Percentiles rank a stretch among this genome's conserved stretches.
Conservation (phyloP, 2,888 invertebrate species). For the Aphodius granarius region DNA sequence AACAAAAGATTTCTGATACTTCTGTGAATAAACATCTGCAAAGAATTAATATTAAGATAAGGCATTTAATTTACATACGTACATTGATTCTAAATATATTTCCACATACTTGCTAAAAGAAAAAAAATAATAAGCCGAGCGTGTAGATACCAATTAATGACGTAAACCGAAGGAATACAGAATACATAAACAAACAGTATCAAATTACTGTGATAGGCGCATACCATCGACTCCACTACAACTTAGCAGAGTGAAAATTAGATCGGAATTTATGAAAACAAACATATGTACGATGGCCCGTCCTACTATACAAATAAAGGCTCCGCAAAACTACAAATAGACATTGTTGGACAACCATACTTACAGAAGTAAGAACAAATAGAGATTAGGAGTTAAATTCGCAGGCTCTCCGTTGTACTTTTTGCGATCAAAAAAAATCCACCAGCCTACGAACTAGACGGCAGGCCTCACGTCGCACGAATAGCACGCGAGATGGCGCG, state of each 20-base stretch:
- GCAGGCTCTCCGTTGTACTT: slow-evolving; percentile 14
- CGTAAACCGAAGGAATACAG: background rate
- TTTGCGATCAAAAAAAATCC: slow-evolving; percentile 26
- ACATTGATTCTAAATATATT: slow-evolving; percentile 1
- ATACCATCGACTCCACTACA: background rate
- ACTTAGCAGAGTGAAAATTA: slow-evolving; percentile 32
- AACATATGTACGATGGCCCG: slow-evolving; percentile 34
- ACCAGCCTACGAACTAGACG: slow-evolving; percentile 24
- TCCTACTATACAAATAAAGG: slow-evolving; percentile 21
- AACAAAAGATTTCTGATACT: slow-evolving; percentile 30
- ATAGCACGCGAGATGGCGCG: slow-evolving; percentile 44
- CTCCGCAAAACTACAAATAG: slow-evolving; percentile 20
- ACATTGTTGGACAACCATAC: slow-evolving; percentile 30
- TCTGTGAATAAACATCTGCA: slow-evolving; percentile 39
- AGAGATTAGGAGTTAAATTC: slow-evolving; percentile 10
- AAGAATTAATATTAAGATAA: slow-evolving; percentile 17
- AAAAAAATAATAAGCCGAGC: background rate
- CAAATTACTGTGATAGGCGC: slow-evolving; percentile 19
- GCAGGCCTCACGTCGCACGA: slow-evolving; percentile 31
- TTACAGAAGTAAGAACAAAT: slow-evolving; percentile 43
- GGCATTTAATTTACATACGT: background rate
- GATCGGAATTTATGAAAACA: slow-evolving; percentile 38
- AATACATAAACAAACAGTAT: slow-evolving; percentile 3
- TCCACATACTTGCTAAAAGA: background rate
- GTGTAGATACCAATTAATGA: background rate